Conservation (phyloP, 53 echinoderm and acorn worm species). For the Apostichopus leukothele region DNA sequence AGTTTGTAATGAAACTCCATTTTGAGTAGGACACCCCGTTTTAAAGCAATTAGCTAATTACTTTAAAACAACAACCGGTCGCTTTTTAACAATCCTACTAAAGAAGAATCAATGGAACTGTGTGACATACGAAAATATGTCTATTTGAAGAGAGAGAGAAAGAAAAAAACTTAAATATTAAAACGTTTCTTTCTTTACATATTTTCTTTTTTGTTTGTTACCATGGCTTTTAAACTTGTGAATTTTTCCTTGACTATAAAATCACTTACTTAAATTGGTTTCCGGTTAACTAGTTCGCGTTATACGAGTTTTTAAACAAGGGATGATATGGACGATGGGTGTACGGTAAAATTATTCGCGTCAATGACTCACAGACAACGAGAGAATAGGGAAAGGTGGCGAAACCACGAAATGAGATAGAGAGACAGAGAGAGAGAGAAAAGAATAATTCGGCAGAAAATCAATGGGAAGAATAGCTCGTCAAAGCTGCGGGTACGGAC, state of each 20-base stretch:
- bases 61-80: conserved; percentile 39
- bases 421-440: background rate
- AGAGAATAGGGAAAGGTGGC: conserved; percentile 5
- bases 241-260: conserved; percentile 24
- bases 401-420: conserved; percentile 8
- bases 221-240: conserved; percentile 8
- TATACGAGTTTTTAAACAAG: conserved; percentile 43
- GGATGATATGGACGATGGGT: background rate
- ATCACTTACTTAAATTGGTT: conserved; percentile 51
- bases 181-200: conserved; percentile 20
- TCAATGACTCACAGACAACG: conserved; percentile 19
- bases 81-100: conserved; percentile 7
- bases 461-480: conserved; percentile 10
- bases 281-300: conserved; percentile 48
- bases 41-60: conserved; percentile 46
- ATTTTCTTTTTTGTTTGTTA: background rate
- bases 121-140: conserved; percentile 21
- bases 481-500: conserved; percentile 14
- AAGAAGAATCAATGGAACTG: background rate
- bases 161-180: conserved; percentile 30
- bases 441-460: background rate
- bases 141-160: background rate
- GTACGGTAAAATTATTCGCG: conserved; percentile 28
- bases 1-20: too few relatives aligned
- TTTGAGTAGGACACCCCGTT: background rate